phyloP scores from a whole-genome alignment of 1,140 invertebrate species.

The Planococcus citri region DNA sequence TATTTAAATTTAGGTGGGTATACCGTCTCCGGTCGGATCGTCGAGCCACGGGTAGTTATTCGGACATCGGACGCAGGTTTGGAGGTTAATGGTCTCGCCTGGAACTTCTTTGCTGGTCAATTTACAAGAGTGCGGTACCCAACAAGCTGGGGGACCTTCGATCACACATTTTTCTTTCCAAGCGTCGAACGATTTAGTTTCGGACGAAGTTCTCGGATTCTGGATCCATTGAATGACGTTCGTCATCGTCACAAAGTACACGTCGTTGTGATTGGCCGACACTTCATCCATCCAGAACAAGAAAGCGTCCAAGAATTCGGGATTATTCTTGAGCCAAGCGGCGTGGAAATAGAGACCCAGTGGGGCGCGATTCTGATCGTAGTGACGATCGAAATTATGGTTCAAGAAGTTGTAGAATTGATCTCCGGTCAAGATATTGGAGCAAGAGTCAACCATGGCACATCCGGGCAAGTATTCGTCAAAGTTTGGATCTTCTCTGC shows the following conservation, averaged over 20 bases:
- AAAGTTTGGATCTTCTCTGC: conserved; percentile 78
- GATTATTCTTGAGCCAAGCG: conserved; percentile 89
- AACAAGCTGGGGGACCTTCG: conserved; percentile 62
- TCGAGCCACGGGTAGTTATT: conserved; percentile 90
- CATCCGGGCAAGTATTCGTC: conserved; percentile 87
- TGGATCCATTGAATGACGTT: conserved; percentile 96
- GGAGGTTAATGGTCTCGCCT: conserved; percentile 82
- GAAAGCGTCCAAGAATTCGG: conserved; percentile 84
- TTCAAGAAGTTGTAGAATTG: conserved; percentile 93
- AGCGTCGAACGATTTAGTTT: conserved; percentile 81
- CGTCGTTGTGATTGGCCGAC: conserved; percentile 72
- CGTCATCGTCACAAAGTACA: conserved; percentile 95
- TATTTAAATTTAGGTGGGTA: conserved; percentile 52
- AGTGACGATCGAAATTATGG: conserved; percentile 91
- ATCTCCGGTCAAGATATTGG: conserved; percentile 81
- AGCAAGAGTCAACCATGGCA: conserved; percentile 93
- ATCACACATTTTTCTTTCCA: conserved; percentile 87
- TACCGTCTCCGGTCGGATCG: conserved; percentile 82
- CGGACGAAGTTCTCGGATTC: conserved; percentile 68
- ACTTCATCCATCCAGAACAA: conserved; percentile 91
- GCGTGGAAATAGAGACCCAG: conserved; percentile 91
- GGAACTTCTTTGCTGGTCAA: conserved; percentile 82
- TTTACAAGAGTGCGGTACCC: conserved; percentile 80
- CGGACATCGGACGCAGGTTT: conserved; percentile 84
- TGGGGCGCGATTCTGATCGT: conserved; percentile 84